Conservation (phyloP, 2,888 invertebrate genomes). For the Cotesia congregata region DNA sequence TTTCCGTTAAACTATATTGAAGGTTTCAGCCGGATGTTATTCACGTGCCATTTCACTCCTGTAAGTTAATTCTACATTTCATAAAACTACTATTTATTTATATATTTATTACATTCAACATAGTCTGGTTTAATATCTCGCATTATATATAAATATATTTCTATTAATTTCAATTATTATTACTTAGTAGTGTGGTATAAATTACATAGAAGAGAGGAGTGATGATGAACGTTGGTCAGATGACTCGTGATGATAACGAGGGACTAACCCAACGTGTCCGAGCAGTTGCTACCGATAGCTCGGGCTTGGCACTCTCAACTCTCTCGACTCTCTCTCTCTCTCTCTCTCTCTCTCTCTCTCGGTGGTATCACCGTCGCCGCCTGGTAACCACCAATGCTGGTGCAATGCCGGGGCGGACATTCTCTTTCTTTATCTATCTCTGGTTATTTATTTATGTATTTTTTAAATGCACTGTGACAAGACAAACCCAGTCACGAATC, state of each 20-base stretch:
- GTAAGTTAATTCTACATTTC: slow-evolving; percentile 4
- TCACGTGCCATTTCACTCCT: slow-evolving; percentile 11
- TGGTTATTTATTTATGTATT: slow-evolving; percentile 9
- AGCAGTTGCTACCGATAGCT: slow-evolving; percentile 12
- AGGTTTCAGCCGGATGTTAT: slow-evolving; percentile 30
- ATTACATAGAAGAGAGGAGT: neutral
- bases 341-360: neutral
- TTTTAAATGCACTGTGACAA: neutral
- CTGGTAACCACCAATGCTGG: slow-evolving; percentile 16
- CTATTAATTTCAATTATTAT: neutral
- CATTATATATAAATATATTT: neutral
- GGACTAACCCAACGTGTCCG: slow-evolving; percentile 7
- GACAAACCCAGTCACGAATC: slow-evolving; percentile 25
- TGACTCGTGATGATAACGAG: neutral
- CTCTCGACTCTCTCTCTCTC: slow-evolving; percentile 11
- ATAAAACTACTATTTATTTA: neutral
- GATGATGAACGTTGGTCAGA: neutral
- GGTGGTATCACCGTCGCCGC: neutral
- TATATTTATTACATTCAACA: neutral
- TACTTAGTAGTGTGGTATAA: neutral
- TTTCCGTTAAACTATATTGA: slow-evolving; percentile 23
- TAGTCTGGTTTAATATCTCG: neutral
- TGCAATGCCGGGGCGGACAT: slow-evolving; percentile 11
- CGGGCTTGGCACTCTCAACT: slow-evolving; percentile 5
- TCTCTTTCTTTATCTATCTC: slow-evolving; percentile 8